These are phyloP conservation scores for Melanotaenia trifasciata DNA, from an alignment of 2,797 vertebrate species.

Conservation along the genomic window DNA sequence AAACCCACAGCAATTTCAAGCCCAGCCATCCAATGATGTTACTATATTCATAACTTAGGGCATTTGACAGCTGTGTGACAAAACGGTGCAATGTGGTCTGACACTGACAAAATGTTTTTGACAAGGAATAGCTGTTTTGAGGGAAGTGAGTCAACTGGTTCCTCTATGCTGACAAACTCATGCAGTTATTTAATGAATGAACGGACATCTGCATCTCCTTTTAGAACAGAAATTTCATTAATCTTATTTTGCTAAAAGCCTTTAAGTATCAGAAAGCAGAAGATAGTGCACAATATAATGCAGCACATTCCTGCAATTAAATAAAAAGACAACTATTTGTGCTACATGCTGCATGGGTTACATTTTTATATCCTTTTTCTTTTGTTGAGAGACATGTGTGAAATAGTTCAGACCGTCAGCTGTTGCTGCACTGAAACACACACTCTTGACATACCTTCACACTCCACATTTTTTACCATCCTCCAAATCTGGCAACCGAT, in stretches of 20 bases:
- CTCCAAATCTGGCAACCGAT: background rate
- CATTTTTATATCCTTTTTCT: no score
- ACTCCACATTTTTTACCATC: background rate
- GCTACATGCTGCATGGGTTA: no score
- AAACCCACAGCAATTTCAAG: constrained; percentile 17
- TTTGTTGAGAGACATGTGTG: background rate
- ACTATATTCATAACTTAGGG: constrained; percentile 31
- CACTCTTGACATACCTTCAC: background rate
- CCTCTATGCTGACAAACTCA: constrained; percentile 13
- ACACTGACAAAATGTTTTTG: constrained; percentile 54
- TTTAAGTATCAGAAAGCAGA: no score
- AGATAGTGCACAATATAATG: no score
- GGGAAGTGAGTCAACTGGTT: constrained; percentile 9
- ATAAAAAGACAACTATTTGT: no score
- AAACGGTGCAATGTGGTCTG: constrained; percentile 50
- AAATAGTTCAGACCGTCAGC: background rate
- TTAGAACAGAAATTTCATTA: background rate
- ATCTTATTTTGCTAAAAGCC: background rate
- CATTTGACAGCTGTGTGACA: constrained; percentile 56
- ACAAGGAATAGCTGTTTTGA: constrained; percentile 47
- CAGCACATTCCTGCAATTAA: no score
- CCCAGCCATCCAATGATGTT: constrained; percentile 14
- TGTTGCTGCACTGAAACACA: background rate
- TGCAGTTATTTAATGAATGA: background rate
- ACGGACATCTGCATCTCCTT: background rate